Conservation (phyloP, 2,797 vertebrate genomes). For the Thripadectes ignobilis region DNA sequence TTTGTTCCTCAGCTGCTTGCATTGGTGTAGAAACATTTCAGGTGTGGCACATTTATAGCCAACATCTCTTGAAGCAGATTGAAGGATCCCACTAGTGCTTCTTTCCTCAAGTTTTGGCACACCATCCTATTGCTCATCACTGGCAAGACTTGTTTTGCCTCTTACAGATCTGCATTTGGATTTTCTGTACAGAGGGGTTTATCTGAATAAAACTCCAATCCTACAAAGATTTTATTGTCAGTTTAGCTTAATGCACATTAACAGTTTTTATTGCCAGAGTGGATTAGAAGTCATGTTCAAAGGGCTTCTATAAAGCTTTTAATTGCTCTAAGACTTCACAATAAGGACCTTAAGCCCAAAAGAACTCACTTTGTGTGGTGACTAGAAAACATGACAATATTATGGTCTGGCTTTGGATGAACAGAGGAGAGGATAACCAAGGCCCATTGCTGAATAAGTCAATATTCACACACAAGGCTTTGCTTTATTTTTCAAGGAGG, state of each 20-base stretch:
- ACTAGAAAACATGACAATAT: background rate
- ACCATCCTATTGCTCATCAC: background rate
- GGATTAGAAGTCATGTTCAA: background rate
- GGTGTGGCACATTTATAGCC: background rate
- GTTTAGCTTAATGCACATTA: background rate
- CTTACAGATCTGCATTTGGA: background rate
- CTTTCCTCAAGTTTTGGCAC: background rate
- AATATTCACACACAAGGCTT: background rate
- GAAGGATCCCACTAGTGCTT: background rate
- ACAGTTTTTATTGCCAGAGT: background rate
- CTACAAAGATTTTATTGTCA: background rate
- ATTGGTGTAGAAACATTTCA: background rate
- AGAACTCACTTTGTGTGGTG: background rate
- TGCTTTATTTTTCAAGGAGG: background rate
- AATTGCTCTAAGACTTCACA: background rate
- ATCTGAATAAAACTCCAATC: background rate
- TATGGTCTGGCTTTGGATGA: background rate
- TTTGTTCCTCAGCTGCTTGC: background rate
- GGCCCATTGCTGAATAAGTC: background rate
- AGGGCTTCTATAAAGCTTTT: conserved; percentile 10
- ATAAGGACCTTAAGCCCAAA: background rate
- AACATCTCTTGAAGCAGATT: background rate
- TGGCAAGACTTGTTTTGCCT: background rate
- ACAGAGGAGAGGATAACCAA: background rate
- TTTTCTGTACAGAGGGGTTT: background rate